Conservation (phyloP, 2,888 invertebrate genomes). For the Clunio marinus region DNA sequence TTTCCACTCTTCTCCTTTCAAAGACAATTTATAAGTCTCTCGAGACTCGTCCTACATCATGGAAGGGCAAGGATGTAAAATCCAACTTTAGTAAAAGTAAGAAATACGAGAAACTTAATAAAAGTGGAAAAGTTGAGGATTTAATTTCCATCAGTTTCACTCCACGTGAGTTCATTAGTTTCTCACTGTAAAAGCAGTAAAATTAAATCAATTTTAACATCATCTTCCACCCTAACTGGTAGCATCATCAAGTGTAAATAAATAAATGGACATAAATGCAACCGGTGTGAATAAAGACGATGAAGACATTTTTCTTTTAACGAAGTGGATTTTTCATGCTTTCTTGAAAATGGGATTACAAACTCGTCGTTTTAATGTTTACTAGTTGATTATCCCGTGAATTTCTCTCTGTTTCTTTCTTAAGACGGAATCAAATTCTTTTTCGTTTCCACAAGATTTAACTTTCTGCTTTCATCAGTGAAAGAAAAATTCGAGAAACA, state of each 20-base stretch:
- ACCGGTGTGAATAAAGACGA: slow-evolving; percentile 38
- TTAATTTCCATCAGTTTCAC: not conserved
- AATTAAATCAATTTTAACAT: slow-evolving; percentile 37
- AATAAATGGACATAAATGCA: slow-evolving; percentile 37
- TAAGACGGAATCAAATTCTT: not conserved
- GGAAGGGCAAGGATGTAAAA: not conserved
- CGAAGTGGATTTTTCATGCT: slow-evolving; percentile 12
- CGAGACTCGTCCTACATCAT: slow-evolving; percentile 11
- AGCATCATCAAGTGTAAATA: slow-evolving; percentile 31
- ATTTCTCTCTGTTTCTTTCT: too few species aligned
- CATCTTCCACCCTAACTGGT: not conserved
- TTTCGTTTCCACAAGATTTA: slow-evolving; percentile 18
- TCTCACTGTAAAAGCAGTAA: slow-evolving; percentile 19
- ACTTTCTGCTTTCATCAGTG: not conserved
- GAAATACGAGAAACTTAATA: not conserved
- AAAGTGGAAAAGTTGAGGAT: not conserved
- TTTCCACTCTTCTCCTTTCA: slow-evolving; percentile 6
- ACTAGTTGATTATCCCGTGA: not conserved
- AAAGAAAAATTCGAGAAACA: not conserved
- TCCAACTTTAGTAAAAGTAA: too few species aligned
- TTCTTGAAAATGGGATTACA: slow-evolving; percentile 6
- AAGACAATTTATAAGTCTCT: slow-evolving; percentile 23
- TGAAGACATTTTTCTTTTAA: slow-evolving; percentile 25
- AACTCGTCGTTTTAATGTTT: not conserved
- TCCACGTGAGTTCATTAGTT: slow-evolving; percentile 36